Evolutionary conservation across 2,113 vertebrate genomes (phyloP), one percentile per base, ranked within the genome.

Genomic region (Hassar affinis): DNA sequence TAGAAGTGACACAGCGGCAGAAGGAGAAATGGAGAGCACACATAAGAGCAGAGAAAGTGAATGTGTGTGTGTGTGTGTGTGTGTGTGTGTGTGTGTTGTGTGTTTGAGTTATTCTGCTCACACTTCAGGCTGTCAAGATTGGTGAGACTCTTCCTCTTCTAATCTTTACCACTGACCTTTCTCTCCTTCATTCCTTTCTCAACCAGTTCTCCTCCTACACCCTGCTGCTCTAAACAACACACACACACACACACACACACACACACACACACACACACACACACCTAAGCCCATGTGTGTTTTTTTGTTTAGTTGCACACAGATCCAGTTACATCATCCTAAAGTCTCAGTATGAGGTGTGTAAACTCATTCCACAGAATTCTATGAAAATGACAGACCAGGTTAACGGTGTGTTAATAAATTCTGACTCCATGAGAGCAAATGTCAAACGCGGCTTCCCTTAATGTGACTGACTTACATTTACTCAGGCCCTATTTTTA

Each of bases 141-240:
- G 56, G 35, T 47, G 77, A 79, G 77, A 45, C 57, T 61, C 57
- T 61, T 79, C 78, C 78, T 79, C 56, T 62, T 79, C 42, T 61
- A 79, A 79, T 79, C 78, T 62, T 79, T 57, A 79, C 35, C 78
- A 49, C 54, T 79, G 78, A 79, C 78, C 78, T 79, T 79, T 57
- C 42, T 78, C 78, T 61, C 38, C 54, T 33, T 49, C 57, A 52
- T 62, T 83, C 20, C 42, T 49, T 59, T 76, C 71, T 72, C 69
- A 62, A 75, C 69, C 71, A 64, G 33, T 62, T 75, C 47, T 59
- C 71, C 71, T 76, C 38, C 69, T 82, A 45, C 68, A 77, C 30
- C 59, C 81, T 52, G 45, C 59, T 49, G 72, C 81, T 66, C n/a
- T 47, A 64, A 57, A 61, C 75, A 71, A 7, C 51, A 38, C 75